A percentile compares a stretch with the other conserved stretches of the same genome.
Evolutionary conservation across 2,888 invertebrate species (phyloP).

Genomic region (Pharmacophagus antenor): DNA sequence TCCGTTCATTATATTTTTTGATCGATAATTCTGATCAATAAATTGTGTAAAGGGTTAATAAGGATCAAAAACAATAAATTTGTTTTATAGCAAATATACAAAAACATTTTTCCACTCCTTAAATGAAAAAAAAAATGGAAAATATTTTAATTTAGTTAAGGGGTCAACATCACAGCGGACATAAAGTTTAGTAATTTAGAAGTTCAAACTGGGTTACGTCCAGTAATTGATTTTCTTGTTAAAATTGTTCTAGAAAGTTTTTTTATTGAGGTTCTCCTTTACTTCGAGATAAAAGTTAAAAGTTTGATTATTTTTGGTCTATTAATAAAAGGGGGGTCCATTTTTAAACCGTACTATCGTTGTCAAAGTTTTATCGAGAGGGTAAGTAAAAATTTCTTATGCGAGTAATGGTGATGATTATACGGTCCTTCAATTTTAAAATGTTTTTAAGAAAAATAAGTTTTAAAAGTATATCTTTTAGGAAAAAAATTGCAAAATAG

Average conservation of each 20-base stretch:
- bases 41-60: too few relatives aligned
- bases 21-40: background rate
- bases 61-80: too few relatives aligned
- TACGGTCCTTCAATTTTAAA: too few relatives aligned
- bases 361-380: background rate
- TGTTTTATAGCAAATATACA: too few relatives aligned
- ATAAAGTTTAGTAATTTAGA: constrained; percentile 27
- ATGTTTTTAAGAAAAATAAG: too few relatives aligned
- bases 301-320: constrained; percentile 17
- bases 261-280: constrained; percentile 17
- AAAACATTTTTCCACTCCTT: background rate
- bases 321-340: constrained; percentile 10
- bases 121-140: background rate
- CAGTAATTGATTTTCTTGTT: constrained; percentile 24
- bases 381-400: background rate
- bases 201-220: constrained; percentile 22
- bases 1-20: too few relatives aligned
- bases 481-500: too few relatives aligned
- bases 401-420: too few relatives aligned
- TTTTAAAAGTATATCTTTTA: too few relatives aligned
- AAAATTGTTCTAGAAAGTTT: constrained; percentile 18
- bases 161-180: background rate
- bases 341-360: background rate
- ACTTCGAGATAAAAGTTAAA: constrained; percentile 18
- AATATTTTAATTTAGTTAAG: background rate